Percentiles rank a stretch among this genome's conserved stretches.
phyloP scores from a whole-genome alignment of 2,888 invertebrate genomes.

The Eurytoma californica region DNA sequence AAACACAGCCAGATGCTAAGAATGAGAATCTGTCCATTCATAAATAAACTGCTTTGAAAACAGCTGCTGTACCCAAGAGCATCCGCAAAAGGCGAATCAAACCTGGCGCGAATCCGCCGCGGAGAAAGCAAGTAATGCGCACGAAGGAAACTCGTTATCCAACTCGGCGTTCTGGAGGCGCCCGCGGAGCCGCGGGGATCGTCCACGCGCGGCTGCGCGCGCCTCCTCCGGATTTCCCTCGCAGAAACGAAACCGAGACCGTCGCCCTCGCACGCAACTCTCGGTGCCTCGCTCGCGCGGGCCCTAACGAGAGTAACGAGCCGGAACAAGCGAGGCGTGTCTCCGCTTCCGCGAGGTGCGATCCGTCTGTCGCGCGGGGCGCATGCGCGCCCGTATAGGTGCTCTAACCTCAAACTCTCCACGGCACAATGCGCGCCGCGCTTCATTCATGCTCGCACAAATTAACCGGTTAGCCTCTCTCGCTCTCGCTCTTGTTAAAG shows the following conservation, averaged over 20 bases:
- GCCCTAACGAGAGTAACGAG: constrained; percentile 36
- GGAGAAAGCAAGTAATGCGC: too few relatives aligned
- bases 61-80: too few relatives aligned
- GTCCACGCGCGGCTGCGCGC: background rate
- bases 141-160: too few relatives aligned
- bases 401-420: constrained; percentile 36
- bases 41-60: too few relatives aligned
- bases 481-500: background rate
- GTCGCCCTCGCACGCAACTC: background rate
- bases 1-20: too few relatives aligned
- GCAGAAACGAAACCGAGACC: background rate
- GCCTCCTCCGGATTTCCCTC: constrained; percentile 15
- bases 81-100: too few relatives aligned
- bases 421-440: background rate
- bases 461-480: too few relatives aligned
- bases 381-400: background rate
- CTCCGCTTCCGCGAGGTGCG: constrained; percentile 67
- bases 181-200: background rate
- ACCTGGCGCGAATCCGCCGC: too few relatives aligned
- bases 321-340: constrained; percentile 69
- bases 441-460: background rate
- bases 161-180: background rate
- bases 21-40: too few relatives aligned
- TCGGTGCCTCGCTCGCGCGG: background rate
- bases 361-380: background rate